Conservation (phyloP, 2,888 invertebrate species). For the Agriopis marginaria region DNA sequence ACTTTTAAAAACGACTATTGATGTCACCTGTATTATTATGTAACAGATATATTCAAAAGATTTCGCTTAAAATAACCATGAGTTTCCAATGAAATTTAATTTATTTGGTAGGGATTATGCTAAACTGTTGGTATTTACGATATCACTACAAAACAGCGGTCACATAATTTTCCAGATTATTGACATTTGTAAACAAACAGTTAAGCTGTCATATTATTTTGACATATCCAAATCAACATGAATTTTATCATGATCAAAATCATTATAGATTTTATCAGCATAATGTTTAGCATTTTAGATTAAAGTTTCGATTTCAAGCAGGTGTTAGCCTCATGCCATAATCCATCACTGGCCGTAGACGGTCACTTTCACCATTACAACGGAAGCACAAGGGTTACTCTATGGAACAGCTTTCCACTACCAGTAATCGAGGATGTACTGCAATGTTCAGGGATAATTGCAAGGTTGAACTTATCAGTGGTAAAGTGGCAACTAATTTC, state of each 20-base stretch:
- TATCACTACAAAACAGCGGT: background rate
- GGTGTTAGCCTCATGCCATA: conserved; percentile 31
- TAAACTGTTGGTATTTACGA: background rate
- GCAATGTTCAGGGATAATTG: conserved; percentile 31
- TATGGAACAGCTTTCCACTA: conserved; percentile 51
- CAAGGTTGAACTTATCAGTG: conserved; percentile 26
- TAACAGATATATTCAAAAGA: too few species aligned
- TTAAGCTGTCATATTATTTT: conserved; percentile 18
- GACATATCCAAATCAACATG: conserved; percentile 17
- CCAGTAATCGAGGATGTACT: conserved; percentile 35
- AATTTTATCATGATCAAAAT: conserved; percentile 7
- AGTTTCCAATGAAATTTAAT: background rate
- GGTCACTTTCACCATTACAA: conserved; percentile 63
- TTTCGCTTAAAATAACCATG: too few species aligned
- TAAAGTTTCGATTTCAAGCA: conserved; percentile 28
- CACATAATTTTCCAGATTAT: background rate
- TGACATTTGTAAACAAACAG: conserved; percentile 14
- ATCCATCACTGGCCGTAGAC: conserved; percentile 50
- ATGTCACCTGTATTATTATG: too few species aligned
- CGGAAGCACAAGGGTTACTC: conserved; percentile 49
- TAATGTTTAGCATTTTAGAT: conserved; percentile 42
- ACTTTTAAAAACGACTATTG: background rate
- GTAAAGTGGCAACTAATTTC: conserved; percentile 18
- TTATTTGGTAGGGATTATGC: conserved; percentile 2
- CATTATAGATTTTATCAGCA: conserved; percentile 38